Evolutionary conservation across 2,888 invertebrate genomes (phyloP).

Genomic region (Hermaeophaga mercurialis): DNA sequence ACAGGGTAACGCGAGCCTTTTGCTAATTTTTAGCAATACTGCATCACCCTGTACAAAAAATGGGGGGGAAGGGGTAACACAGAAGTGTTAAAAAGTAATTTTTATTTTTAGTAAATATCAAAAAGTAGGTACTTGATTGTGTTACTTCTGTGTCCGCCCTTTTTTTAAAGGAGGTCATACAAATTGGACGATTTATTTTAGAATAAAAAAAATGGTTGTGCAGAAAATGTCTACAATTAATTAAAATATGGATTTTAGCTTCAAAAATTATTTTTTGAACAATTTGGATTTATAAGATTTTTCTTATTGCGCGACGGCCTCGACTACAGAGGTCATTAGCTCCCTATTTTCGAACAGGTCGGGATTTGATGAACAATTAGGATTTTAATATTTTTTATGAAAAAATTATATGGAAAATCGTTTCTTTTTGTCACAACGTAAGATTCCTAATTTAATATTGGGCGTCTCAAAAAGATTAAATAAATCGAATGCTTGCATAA

Average conservation of each 20-base stretch:
- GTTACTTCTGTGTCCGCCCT: background rate
- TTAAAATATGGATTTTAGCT: background rate
- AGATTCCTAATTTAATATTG: too few relatives aligned
- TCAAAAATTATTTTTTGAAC: background rate
- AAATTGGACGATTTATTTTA: slow-evolving; percentile 28
- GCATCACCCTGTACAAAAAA: background rate
- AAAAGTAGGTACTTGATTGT: slow-evolving; percentile 4
- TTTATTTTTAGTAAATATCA: background rate
- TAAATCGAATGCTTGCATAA: too few relatives aligned
- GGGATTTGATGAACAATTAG: too few relatives aligned
- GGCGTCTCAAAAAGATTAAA: too few relatives aligned
- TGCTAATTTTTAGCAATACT: too few relatives aligned
- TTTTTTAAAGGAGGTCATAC: slow-evolving; percentile 9
- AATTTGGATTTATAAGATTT: too few relatives aligned
- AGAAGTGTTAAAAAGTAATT: slow-evolving; percentile 2
- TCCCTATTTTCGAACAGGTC: too few relatives aligned
- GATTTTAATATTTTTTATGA: too few relatives aligned
- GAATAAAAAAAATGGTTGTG: slow-evolving; percentile 28
- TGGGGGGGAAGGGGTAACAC: background rate
- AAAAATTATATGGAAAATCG: too few relatives aligned
- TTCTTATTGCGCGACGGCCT: too few relatives aligned
- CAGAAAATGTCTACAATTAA: slow-evolving; percentile 23
- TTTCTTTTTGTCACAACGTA: too few relatives aligned
- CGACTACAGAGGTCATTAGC: too few relatives aligned
- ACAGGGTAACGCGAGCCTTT: background rate